Base-by-base conservation (phyloP, 2,113 vertebrate genomes). In the Podarcis cretensis region DNA sequence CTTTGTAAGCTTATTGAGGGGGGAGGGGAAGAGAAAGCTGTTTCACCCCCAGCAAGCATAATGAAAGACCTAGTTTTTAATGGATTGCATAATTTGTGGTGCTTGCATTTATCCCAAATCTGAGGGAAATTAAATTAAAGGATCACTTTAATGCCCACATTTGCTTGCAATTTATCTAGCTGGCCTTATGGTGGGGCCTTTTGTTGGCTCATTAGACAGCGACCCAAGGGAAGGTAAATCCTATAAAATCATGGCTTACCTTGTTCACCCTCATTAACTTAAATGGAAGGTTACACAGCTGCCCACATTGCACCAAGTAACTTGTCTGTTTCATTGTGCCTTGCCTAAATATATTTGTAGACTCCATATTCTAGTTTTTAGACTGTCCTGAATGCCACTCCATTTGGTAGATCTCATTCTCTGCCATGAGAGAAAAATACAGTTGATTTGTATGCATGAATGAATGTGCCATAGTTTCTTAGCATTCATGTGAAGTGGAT, bases 91-190 rank as follows among this genome's bases (percentile, higher is more conserved):
- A 87, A 87, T 82, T 74, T 63, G 12, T 48, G 27, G 8, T 82
- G 25, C 1, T 63, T 21, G n/a, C 37, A 6, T 35, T 88, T 82
- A 27, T 65, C 80, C 37, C 71, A 75, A 20, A 82, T 75, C 20
- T 73, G 35, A 81, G 69, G 77, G 23, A 87, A 74, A 81, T 69
- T 87, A 43, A 87, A 87, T 87, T 57, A 73, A 76, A 80, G 48
- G 43, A 81, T 87, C 32, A 71, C 32, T 25, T 40, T 6, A 32
- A 63, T 63, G 18, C 59, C 59, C 59, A 63, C 16, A 63, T 63
- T 63, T 63, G 8, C 35, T 35, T 65, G 76, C 57, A 65, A 43
- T 65, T 9, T 23, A 27, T 40, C 35, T 27, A 21, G 59, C 18
- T 20, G 18, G 18, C 59, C 59, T 63, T 63, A 63, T 63, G 59